Evolutionary conservation across 30 jellyfish, hydroid and myxozoan species (phyloP).

Genomic region (Chironex yamaguchii): DNA sequence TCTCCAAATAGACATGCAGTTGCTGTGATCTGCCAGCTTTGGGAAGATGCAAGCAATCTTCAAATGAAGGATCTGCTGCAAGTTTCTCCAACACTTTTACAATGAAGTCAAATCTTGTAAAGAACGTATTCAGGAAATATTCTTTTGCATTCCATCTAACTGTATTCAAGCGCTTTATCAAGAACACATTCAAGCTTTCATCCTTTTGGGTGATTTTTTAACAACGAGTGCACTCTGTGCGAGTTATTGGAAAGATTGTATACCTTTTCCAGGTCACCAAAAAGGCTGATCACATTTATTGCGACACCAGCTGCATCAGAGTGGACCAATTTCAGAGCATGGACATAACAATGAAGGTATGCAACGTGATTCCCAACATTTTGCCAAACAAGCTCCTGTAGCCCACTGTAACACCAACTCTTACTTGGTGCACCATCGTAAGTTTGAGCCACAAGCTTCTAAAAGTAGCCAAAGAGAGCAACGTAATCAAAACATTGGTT

Average conservation of each 20-base stretch:
- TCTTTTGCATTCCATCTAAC: conserved; percentile 60
- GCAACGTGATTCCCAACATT: conserved; percentile 51
- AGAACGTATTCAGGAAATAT: conserved; percentile 29
- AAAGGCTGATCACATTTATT: conserved; percentile 56
- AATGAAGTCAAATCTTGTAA: conserved; percentile 26
- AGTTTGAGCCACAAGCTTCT: conserved; percentile 61
- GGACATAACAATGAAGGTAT: conserved; percentile 61
- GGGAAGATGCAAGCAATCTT: conserved; percentile 55
- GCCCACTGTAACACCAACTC: conserved; percentile 64
- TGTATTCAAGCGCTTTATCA: conserved; percentile 39
- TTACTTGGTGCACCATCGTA: conserved; percentile 61
- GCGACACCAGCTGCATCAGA: conserved; percentile 66
- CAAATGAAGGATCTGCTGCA: conserved; percentile 41
- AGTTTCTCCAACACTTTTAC: conserved; percentile 30
- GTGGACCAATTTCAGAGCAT: conserved; percentile 53
- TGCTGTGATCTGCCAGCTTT: conserved; percentile 55
- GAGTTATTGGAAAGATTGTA: conserved; percentile 25
- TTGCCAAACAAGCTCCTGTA: conserved; percentile 40
- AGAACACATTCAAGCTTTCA: conserved; percentile 41
- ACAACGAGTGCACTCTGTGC: conserved; percentile 50
- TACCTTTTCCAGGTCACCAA: conserved; percentile 17
- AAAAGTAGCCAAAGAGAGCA: conserved; percentile 27
- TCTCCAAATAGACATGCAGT: conserved; percentile 62
- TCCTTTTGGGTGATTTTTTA: conserved; percentile 36
- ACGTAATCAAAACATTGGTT: conserved; percentile 12